Percentiles rank a stretch among this genome's conserved stretches.
These are phyloP conservation scores for Engystomops pustulosus DNA, from an alignment of 2,113 vertebrate genomes.

Conservation along the genomic window DNA sequence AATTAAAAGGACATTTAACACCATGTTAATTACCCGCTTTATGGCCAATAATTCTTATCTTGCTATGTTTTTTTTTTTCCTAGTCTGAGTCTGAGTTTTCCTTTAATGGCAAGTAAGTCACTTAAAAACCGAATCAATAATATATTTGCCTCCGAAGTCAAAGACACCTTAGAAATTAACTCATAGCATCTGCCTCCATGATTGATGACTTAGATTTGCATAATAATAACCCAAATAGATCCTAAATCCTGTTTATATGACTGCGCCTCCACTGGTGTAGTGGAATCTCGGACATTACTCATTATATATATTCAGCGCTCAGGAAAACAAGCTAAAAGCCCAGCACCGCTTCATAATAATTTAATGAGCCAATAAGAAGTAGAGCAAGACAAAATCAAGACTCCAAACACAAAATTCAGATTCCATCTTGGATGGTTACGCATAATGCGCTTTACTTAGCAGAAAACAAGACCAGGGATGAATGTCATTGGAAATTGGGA, in stretches of 20 bases:
- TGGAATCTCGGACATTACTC: conserved; percentile 28
- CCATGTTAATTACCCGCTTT: conserved; percentile 58
- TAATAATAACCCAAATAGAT: conserved; percentile 45
- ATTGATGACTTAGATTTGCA: conserved; percentile 35
- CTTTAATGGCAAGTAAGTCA: conserved; percentile 50
- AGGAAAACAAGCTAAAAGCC: conserved; percentile 1
- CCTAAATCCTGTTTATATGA: conserved; percentile 46
- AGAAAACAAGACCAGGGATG: neutral
- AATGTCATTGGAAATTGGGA: neutral
- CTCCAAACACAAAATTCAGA: conserved; percentile 25
- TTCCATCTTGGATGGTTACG: neutral
- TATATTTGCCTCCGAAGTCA: conserved; percentile 51
- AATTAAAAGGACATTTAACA: conserved; percentile 60
- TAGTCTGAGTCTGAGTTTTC: conserved; percentile 40
- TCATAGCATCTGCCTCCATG: conserved; percentile 46
- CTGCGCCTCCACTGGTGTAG: conserved; percentile 11
- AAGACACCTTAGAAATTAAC: conserved; percentile 52
- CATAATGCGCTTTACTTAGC: conserved; percentile 4
- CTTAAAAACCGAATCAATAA: conserved; percentile 53
- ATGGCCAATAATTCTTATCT: conserved; percentile 56
- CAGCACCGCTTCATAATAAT: conserved; percentile 6
- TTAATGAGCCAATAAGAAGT: conserved; percentile 38
- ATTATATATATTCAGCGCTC: conserved; percentile 29
- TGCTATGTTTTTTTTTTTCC: conserved; percentile 40
- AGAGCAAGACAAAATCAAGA: conserved; percentile 27